phyloP scores from a whole-genome alignment of 2,888 invertebrate species.

The Cremastinae sp. region DNA sequence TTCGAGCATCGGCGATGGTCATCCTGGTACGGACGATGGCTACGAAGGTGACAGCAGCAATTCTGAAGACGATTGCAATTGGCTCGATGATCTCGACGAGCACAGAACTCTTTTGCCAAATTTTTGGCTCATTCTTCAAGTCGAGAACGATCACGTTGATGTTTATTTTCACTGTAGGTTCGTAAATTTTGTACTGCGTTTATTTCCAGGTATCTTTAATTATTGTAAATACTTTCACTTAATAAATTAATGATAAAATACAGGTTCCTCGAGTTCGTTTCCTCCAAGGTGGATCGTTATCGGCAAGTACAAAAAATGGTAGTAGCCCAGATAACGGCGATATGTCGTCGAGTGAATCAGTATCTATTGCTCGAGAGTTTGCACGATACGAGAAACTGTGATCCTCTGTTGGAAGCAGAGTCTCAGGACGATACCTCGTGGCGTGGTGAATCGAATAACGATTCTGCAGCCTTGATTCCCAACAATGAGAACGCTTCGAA shows the following conservation, averaged over 20 bases:
- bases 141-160: conserved; percentile 83
- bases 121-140: conserved; percentile 87
- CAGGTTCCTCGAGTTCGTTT: conserved; percentile 82
- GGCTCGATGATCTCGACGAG: conserved; percentile 82
- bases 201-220: too few relatives aligned
- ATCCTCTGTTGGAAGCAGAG: conserved; percentile 86
- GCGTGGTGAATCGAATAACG: conserved; percentile 70
- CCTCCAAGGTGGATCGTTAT: conserved; percentile 82
- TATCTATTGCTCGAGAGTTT: conserved; percentile 86
- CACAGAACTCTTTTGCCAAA: conserved; percentile 83
- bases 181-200: too few relatives aligned
- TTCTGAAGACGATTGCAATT: conserved; percentile 83
- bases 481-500: conserved; percentile 73
- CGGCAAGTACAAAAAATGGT: conserved; percentile 82
- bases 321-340: conserved; percentile 82
- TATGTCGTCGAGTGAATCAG: conserved; percentile 86
- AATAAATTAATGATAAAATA: background rate
- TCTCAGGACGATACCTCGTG: conserved; percentile 80
- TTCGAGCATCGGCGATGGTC: conserved; percentile 72
- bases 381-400: conserved; percentile 85
- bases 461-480: conserved; percentile 60
- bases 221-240: background rate
- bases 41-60: conserved; percentile 86
- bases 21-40: conserved; percentile 77
- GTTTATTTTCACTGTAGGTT: conserved; percentile 87